Percentiles rank a stretch among this genome's conserved stretches.
phyloP scores from a whole-genome alignment of 64 coral and sea anemone genomes.

The Pocillopora verrucosa region DNA sequence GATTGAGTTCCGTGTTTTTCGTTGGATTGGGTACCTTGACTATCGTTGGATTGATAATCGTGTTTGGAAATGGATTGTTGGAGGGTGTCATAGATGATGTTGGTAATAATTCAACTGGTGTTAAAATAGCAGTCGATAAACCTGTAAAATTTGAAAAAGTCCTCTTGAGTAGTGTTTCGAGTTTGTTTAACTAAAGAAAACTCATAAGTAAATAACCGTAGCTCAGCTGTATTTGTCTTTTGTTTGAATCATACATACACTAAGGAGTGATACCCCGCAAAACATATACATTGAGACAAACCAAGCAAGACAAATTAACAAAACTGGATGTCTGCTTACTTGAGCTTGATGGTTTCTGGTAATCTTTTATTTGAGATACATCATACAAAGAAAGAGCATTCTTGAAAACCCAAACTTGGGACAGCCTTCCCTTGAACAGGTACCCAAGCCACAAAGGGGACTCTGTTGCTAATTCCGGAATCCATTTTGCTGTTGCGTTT shows the following conservation, averaged over 20 bases:
- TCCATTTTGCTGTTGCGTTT: neutral
- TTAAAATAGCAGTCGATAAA: neutral
- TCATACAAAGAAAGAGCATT: neutral
- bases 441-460: constrained; percentile 34
- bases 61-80: neutral
- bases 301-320: too few relatives aligned
- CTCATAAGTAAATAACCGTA: too few relatives aligned
- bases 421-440: constrained; percentile 21
- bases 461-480: neutral
- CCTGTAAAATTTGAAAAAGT: too few relatives aligned
- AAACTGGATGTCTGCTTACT: neutral
- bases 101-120: neutral
- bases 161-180: too few relatives aligned
- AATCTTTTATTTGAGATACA: neutral
- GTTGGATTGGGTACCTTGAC: neutral
- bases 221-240: too few relatives aligned
- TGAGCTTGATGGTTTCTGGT: neutral
- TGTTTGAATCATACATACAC: too few relatives aligned
- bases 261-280: too few relatives aligned
- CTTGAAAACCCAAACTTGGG: constrained; percentile 23
- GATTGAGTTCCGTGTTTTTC: neutral
- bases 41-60: neutral
- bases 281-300: too few relatives aligned
- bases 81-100: neutral
- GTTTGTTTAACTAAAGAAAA: too few relatives aligned